Base-by-base conservation (phyloP, 35 echinoderm and acorn worm species). In the Ptychodera flava region DNA sequence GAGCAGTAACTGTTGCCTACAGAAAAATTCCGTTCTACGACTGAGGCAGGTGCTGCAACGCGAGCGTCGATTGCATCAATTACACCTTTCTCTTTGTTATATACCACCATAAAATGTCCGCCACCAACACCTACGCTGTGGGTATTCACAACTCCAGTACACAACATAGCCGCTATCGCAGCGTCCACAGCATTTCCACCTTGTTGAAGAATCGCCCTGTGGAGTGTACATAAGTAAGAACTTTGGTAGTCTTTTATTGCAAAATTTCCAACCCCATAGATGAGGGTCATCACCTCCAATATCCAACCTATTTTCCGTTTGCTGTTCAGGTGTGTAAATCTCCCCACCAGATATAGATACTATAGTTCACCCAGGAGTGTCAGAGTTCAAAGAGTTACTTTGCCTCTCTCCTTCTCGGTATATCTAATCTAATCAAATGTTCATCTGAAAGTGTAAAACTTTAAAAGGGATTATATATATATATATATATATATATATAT, bases 121-220 rank as follows among this genome's bases (percentile, higher is more conserved):
- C 92, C 92, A 32, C 92, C 85, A 35, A 93, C 35, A 0, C 92
- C 92, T 34, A 85, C 87, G 34, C 88, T 90, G 33, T 93, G 79
- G 0, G 83, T 37, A 77, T 90, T 90, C 1, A 90, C 82, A 10
- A 93, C 85, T 22, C 92, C 92, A 6, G 90, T 45, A 79, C 92
- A 93, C 0, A 93, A 33, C 38, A 36, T 38, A 30, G 89, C 53
- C 16, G 92, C 90, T 1, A 93, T 90, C 1, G 92, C 88, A 34
- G 89, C 80, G 52, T 93, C 92, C 0, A 93, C 89, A 12, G 92
- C 92, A 0, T 88, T 87, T 27, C 92, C 92, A 52, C 82, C 82
- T 1, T 31, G 31, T 27, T 33, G 37, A 16, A 93, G 85, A 85
- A 93, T 90, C 38, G 79, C 79, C 33, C 92, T 93, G 82, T 84